Conservation (phyloP, 2,888 invertebrate genomes). For the Scotopteryx bipunctaria region DNA sequence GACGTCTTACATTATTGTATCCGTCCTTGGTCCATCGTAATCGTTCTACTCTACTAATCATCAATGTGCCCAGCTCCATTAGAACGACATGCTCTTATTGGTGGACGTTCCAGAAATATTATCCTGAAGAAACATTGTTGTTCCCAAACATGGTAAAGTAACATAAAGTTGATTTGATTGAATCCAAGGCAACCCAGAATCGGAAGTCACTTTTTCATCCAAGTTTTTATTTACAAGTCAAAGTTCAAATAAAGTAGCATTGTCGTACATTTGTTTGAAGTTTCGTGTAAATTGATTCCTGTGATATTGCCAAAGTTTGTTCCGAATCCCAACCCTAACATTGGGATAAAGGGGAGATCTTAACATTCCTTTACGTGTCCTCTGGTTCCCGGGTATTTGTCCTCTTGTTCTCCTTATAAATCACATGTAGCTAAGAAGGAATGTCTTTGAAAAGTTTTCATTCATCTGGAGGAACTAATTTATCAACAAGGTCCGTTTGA, state of each 20-base stretch:
- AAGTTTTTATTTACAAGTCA: slow-evolving; percentile 28
- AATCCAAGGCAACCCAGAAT: slow-evolving; percentile 4
- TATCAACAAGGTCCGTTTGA: background rate
- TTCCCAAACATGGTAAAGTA: background rate
- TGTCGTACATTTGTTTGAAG: slow-evolving; percentile 47
- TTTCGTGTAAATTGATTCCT: slow-evolving; percentile 63
- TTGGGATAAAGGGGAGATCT: slow-evolving; percentile 52
- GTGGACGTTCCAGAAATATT: too few species aligned
- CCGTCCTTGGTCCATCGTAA: too few species aligned
- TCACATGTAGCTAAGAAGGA: slow-evolving; percentile 40
- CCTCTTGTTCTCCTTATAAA: slow-evolving; percentile 47
- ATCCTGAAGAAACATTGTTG: background rate
- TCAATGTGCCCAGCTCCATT: too few species aligned
- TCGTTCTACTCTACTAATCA: too few species aligned
- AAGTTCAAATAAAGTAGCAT: slow-evolving; percentile 35
- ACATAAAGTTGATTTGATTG: background rate
- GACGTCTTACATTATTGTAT: too few species aligned
- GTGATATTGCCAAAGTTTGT: slow-evolving; percentile 70
- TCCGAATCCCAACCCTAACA: slow-evolving; percentile 52
- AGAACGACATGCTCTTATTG: too few species aligned
- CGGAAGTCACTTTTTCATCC: slow-evolving; percentile 3
- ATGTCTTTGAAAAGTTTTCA: slow-evolving; percentile 26
- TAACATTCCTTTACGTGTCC: slow-evolving; percentile 45
- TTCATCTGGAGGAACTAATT: slow-evolving; percentile 6
- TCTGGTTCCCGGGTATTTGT: slow-evolving; percentile 47